Evolutionary conservation across 2,888 invertebrate genomes (phyloP), one percentile per base, ranked within the genome.

Genomic region (Drosophila meridionalis): DNA sequence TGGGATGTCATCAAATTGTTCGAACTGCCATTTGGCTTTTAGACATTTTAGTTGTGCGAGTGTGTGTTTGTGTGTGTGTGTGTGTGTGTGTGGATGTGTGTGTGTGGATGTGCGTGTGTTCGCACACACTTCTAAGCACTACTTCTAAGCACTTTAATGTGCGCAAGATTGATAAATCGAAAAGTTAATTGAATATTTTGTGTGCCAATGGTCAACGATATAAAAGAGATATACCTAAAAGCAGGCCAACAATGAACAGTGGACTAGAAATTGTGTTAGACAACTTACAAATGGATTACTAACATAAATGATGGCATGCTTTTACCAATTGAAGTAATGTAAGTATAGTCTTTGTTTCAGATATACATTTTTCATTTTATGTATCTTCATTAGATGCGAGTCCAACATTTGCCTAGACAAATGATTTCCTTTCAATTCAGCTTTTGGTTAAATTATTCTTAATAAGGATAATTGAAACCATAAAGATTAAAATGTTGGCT

Each of bases 171-270:
- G 79, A 78, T 66, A 76, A 61, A 78, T 72, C 55, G 80, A 50
- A 69, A 57, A 66, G 63, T 61, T 75, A 78, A 79, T 79, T 76
- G 72, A 76, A 79, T 58, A 57, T 65, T 56, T 68, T 62, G 64
- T 67, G 50, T 57, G 43, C 26, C 40, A 36, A 61, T 32, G 36
- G 20, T 14, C 42, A 30, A 62, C 64, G 58, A 32, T 32, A 40
- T 14, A 20, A 52, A 58, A 40, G 52, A 53, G 38, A 26, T 48
- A 53, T 26, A 64, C 43, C 26, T 20, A 47, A 38, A 47, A 9
- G 4, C 28, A 2, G 4, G 8, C n/a, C 55, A 64, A 47, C 59
- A 62, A 40, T 43, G 28, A 40, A 45, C 53, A 40, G 52, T 9
- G 53, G 28, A 12, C 48, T 26, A 5, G 12, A 12, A 34, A 20